Percentiles rank a stretch among this genome's conserved stretches.
These are phyloP conservation scores for Acleris holmiana DNA, from an alignment of 2,888 invertebrate genomes.

Conservation along the genomic window DNA sequence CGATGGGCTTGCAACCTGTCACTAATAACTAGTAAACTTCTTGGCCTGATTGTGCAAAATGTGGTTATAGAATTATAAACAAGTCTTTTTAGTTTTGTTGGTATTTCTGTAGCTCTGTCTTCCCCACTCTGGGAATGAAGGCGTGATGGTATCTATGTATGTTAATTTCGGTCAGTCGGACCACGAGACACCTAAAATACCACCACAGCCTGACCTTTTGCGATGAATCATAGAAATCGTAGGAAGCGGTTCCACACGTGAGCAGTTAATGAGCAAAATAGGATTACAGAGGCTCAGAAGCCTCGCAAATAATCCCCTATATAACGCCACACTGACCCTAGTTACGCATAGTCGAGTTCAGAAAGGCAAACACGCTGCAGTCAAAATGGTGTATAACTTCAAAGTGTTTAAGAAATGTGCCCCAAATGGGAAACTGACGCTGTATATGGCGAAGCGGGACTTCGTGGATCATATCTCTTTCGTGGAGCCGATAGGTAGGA, in stretches of 20 bases:
- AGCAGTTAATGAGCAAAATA: slow-evolving; percentile 60
- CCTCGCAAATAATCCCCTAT: slow-evolving; percentile 71
- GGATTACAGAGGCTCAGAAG: slow-evolving; percentile 67
- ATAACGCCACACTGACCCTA: slow-evolving; percentile 48
- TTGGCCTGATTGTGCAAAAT: no score
- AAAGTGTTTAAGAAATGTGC: slow-evolving; percentile 96
- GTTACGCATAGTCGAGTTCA: not conserved
- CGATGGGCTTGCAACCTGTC: no score
- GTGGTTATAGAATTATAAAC: no score
- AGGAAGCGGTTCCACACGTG: slow-evolving; percentile 46
- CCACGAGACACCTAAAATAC: no score
- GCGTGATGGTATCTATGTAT: no score
- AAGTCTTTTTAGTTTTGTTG: no score
- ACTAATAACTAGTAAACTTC: no score
- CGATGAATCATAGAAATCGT: slow-evolving; percentile 33
- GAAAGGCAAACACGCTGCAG: not conserved
- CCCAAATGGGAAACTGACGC: slow-evolving; percentile 93
- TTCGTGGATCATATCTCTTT: slow-evolving; percentile 94
- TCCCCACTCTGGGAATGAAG: no score
- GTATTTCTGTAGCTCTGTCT: no score
- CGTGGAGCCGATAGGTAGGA: slow-evolving; percentile 93
- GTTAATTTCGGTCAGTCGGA: no score
- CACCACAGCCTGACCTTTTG: slow-evolving; percentile 17
- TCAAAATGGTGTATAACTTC: slow-evolving; percentile 93
- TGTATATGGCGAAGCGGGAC: slow-evolving; percentile 94